Base-by-base conservation (phyloP, 64 coral and sea anemone genomes). In the Anthopleura sola region DNA sequence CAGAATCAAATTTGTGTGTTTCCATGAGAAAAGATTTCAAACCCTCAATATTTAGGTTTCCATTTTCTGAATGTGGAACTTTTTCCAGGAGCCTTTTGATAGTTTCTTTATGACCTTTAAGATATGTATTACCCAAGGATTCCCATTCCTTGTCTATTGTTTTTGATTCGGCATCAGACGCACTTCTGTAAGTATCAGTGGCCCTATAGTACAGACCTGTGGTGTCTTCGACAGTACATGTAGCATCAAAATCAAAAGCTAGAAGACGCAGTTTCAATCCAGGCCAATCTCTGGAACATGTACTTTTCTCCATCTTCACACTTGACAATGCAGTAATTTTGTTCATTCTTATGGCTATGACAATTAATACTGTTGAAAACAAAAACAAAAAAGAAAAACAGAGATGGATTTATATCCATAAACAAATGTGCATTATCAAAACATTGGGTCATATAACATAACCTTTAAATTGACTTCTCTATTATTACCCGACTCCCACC, bases 171-270 rank as follows among this genome's bases (percentile, higher is more conserved):
- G 69, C 82, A 10, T 90, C 34, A 20, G 84, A 90, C 34, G 86
- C 82, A 24, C 68, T 37, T 16, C 7, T 60, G 75, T 99, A 99
- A 51, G 71, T 86, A n/a, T 99, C 90, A 68, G 88, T 90, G 80
- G 93, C 90, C 37, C 88, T 99, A 85, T 99, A 99, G 38, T 78
- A 89, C 28, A 94, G 87, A 12, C 81, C 78, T 50, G 90, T 91
- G 20, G 93, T 95, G 64, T 92, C 92, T 84, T 99, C 82, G 1
- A 82, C 62, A 51, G 97, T 95, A 37, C 97, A 99, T 51, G 97
- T 99, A 15, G 90, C 86, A 88, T 99, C 97, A 85, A 99, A 99
- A 75, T 99, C 97, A 92, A 95, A 92, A 24, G 93, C 97, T 78
- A 99, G 78, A 74, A 99, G 57, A 31, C 78, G 49, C 3, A 99